A percentile compares a stretch with the other conserved stretches of the same genome.
phyloP scores from a whole-genome alignment of 2,797 vertebrate species.

The Oreortyx pictus region DNA sequence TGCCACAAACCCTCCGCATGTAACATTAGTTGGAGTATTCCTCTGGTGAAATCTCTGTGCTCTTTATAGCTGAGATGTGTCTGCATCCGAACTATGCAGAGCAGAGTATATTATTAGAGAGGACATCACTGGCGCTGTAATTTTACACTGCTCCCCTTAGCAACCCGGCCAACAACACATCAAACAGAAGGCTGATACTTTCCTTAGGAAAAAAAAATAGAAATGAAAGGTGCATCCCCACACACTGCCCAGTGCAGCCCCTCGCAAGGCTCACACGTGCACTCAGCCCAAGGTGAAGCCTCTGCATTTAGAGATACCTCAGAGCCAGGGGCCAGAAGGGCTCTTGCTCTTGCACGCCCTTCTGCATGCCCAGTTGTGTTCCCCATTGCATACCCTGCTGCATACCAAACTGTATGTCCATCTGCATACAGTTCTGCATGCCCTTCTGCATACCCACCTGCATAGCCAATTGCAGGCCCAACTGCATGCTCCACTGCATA shows the following conservation, averaged over 20 bases:
- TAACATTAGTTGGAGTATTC: conserved; percentile 78
- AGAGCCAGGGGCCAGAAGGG: neutral
- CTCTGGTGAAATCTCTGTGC: conserved; percentile 73
- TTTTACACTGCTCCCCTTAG: conserved; percentile 78
- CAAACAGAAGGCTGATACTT: conserved; percentile 82
- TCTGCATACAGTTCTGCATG: too few species aligned
- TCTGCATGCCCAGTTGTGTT: neutral
- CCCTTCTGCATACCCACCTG: neutral
- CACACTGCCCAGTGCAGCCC: conserved; percentile 44
- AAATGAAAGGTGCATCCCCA: neutral
- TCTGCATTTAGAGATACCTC: conserved; percentile 25
- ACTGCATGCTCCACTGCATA: neutral
- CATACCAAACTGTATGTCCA: too few species aligned
- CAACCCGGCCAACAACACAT: conserved; percentile 81
- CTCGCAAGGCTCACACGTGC: neutral
- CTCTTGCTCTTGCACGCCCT: neutral
- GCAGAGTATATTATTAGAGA: conserved; percentile 84
- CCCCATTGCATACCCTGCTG: neutral
- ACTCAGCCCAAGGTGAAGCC: neutral
- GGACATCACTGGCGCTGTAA: conserved; percentile 80
- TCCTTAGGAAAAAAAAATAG: conserved; percentile 29
- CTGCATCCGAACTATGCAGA: conserved; percentile 81
- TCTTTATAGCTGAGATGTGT: conserved; percentile 83
- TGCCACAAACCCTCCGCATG: conserved; percentile 48
- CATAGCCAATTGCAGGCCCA: neutral